These are phyloP conservation scores for Grammomys dolichurus DNA, from an alignment of 2,113 vertebrate genomes.

Conservation along the genomic window DNA sequence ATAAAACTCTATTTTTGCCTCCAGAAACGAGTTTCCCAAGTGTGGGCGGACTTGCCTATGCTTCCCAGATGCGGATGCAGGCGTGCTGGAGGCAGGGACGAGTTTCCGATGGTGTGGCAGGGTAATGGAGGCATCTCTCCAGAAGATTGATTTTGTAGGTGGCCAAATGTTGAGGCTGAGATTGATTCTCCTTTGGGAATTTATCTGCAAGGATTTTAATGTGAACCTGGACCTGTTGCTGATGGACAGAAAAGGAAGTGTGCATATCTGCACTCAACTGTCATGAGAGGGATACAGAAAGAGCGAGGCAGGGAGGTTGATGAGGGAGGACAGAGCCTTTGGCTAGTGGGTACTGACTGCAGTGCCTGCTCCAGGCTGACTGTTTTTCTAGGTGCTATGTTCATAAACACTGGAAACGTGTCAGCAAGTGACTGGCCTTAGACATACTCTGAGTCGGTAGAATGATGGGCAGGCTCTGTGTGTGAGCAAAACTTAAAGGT, in stretches of 20 bases:
- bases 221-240: neutral
- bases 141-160: neutral
- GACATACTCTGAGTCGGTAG: constrained; percentile 15
- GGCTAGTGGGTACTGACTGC: neutral
- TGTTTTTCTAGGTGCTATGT: neutral
- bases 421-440: neutral
- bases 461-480: neutral
- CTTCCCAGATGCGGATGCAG: neutral
- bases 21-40: constrained; percentile 50
- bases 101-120: constrained; percentile 37
- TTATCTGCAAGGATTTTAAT: neutral
- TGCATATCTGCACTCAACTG: neutral
- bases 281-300: neutral
- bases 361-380: neutral
- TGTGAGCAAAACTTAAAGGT: neutral
- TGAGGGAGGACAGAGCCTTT: neutral
- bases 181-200: neutral
- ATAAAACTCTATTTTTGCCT: constrained; percentile 76
- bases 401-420: neutral
- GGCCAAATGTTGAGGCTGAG: neutral
- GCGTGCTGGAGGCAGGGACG: neutral
- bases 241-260: neutral
- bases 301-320: neutral
- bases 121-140: neutral
- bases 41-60: neutral